Percentiles rank a stretch among this genome's conserved stretches.
Evolutionary conservation across 2,113 vertebrate species (phyloP).

Genomic region (Spermophilus dauricus): DNA sequence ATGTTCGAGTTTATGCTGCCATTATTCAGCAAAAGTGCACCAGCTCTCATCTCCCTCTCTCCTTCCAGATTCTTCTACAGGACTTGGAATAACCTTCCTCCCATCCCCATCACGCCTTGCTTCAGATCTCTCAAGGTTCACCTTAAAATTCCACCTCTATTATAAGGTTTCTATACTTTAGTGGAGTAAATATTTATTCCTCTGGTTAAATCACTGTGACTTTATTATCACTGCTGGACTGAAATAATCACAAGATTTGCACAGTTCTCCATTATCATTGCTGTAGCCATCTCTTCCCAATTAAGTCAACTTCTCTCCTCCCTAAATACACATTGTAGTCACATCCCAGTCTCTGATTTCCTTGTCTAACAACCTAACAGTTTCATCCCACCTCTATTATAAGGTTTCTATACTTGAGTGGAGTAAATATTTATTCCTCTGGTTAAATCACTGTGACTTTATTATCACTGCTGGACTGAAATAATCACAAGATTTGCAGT

Average conservation of each 20-base stretch:
- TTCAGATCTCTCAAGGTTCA: not conserved
- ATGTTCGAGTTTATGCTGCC: not conserved
- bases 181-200: no score
- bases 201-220: no score
- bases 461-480: no score
- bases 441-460: no score
- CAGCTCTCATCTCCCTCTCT: not conserved
- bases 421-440: no score
- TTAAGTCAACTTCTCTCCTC: constrained; percentile 52
- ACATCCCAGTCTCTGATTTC: constrained; percentile 17
- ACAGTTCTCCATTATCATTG: not conserved
- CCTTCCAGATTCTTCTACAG: not conserved
- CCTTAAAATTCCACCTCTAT: not conserved
- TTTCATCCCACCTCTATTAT: no score
- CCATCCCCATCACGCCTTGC: not conserved
- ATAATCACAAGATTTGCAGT: no score
- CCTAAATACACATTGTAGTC: not conserved
- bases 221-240: no score
- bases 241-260: no score
- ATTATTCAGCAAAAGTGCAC: not conserved
- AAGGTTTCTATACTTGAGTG: no score
- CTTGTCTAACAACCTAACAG: constrained; percentile 69
- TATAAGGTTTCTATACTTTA: no score
- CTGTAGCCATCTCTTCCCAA: not conserved
- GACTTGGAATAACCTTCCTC: not conserved